Conservation (phyloP, 2,888 invertebrate species). For the Peribatodes rhomboidaria region DNA sequence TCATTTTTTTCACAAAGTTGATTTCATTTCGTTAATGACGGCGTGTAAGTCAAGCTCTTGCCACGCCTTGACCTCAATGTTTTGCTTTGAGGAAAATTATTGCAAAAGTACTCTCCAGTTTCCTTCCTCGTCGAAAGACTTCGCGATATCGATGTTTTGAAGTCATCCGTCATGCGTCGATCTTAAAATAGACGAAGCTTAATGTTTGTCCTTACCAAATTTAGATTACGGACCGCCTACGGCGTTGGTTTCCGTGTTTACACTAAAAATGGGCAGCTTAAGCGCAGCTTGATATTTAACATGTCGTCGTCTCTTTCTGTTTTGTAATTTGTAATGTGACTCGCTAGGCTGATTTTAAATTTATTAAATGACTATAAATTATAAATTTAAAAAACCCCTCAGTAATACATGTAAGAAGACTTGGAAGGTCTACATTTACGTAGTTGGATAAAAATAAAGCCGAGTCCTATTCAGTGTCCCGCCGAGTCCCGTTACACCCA, state of each 20-base stretch:
- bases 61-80: conserved; percentile 2
- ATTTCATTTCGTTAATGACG: neutral
- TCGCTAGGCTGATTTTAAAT: too few species aligned
- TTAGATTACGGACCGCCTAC: conserved; percentile 29
- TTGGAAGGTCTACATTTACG: neutral
- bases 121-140: conserved; percentile 12
- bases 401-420: neutral
- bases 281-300: conserved; percentile 3
- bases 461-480: conserved; percentile 22
- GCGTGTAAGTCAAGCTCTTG: neutral
- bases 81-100: conserved; percentile 15
- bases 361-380: too few species aligned
- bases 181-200: conserved; percentile 22
- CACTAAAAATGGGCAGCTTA: conserved; percentile 12
- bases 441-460: conserved; percentile 10
- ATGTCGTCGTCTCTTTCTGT: too few species aligned
- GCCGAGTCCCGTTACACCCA: conserved; percentile 29
- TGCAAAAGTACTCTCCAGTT: neutral
- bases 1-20: too few species aligned
- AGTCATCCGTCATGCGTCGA: conserved; percentile 3
- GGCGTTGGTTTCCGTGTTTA: conserved; percentile 23
- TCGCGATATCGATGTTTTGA: conserved; percentile 9
- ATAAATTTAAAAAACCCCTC: neutral
- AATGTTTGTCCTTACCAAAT: conserved; percentile 26
- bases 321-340: too few species aligned